A percentile compares a stretch with the other conserved stretches of the same genome.
Conservation (phyloP, 2,888 invertebrate genomes). For the Himalopsyche japonica region DNA sequence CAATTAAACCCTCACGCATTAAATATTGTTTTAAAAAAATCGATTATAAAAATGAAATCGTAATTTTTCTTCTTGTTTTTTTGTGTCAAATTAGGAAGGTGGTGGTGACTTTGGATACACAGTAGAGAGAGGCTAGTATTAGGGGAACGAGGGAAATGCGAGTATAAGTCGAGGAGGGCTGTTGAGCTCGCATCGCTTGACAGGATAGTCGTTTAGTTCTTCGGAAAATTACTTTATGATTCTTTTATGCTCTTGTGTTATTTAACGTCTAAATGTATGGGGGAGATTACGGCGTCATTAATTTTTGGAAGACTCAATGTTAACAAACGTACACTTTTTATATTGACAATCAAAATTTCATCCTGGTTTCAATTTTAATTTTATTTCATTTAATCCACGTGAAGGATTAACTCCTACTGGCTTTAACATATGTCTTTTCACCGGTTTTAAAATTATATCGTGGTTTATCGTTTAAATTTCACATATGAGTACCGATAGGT, state of each 20-base stretch:
- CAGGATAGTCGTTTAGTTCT: constrained; percentile 28
- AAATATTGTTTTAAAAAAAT: not conserved
- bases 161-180: constrained; percentile 6
- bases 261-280: constrained; percentile 12
- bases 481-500: too few species aligned
- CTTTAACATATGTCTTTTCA: too few species aligned
- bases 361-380: too few species aligned
- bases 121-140: not conserved
- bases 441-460: too few species aligned
- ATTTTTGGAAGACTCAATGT: not conserved
- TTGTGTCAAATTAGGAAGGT: not conserved
- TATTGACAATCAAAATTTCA: too few species aligned
- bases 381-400: too few species aligned
- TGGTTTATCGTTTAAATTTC: too few species aligned
- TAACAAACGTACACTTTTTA: not conserved
- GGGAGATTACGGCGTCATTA: not conserved
- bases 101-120: not conserved
- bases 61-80: not conserved
- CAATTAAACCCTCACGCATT: not conserved
- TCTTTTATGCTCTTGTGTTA: constrained; percentile 28
- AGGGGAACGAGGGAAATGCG: not conserved
- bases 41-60: not conserved
- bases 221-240: constrained; percentile 38
- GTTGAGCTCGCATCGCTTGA: constrained; percentile 20
- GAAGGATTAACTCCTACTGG: too few species aligned